These are phyloP conservation scores for Furcula furcula DNA, from an alignment of 2,888 invertebrate species.

Conservation along the genomic window DNA sequence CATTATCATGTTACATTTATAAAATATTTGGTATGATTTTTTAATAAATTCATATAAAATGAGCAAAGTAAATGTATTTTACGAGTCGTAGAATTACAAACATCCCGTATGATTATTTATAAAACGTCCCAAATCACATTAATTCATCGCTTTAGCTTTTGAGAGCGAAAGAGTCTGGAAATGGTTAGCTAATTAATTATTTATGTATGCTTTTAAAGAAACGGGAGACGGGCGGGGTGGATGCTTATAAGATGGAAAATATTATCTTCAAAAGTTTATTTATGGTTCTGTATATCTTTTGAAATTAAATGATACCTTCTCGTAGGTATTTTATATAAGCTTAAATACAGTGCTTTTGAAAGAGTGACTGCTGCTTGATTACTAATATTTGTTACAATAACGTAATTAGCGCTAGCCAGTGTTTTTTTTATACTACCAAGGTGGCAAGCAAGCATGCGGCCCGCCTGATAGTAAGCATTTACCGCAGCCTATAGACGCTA, in stretches of 20 bases:
- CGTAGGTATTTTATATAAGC: no score
- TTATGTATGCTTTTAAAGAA: conserved; percentile 62
- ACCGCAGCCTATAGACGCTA: no score
- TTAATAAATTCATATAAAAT: not conserved
- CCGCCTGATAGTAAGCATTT: no score
- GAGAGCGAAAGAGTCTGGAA: conserved; percentile 43
- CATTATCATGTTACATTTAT: no score
- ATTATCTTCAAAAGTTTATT: not conserved
- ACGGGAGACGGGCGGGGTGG: conserved; percentile 45
- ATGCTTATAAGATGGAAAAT: conserved; percentile 37
- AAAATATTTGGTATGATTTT: no score
- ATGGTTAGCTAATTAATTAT: conserved; percentile 60
- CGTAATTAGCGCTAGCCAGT: no score
- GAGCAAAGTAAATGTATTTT: not conserved
- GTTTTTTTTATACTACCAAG: no score
- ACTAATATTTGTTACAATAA: no score
- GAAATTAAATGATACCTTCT: no score
- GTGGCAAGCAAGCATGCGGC: no score
- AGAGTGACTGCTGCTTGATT: no score
- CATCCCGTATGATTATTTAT: conserved; percentile 48
- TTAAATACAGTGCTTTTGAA: no score
- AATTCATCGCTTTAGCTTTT: conserved; percentile 33
- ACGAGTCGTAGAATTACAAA: not conserved
- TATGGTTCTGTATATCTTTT: not conserved
- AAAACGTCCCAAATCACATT: conserved; percentile 42